Evolutionary conservation across 2,888 invertebrate species (phyloP).

Genomic region (Magallana nippona): DNA sequence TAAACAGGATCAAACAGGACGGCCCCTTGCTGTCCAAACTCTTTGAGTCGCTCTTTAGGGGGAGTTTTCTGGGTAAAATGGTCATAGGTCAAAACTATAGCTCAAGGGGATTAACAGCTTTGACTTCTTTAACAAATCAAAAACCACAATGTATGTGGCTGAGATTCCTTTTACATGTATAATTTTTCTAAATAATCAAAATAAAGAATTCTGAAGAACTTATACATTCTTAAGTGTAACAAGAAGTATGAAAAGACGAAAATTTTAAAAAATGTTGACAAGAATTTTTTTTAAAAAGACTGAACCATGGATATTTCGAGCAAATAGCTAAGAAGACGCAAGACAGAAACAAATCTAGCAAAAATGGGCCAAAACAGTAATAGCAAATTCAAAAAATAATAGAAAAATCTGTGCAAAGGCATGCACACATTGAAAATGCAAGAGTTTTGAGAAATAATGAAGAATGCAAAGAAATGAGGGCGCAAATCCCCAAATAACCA

Average conservation of each 20-base stretch:
- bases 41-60: conserved; percentile 28
- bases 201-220: no score
- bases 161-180: no score
- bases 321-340: no score
- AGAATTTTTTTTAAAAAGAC: no score
- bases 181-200: no score
- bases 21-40: conserved; percentile 26
- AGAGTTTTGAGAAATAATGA: neutral
- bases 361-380: neutral
- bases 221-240: no score
- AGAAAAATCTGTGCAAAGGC: neutral
- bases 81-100: neutral
- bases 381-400: neutral
- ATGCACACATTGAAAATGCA: neutral
- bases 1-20: conserved; percentile 42
- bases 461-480: neutral
- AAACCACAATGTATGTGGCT: no score
- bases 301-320: no score
- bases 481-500: neutral
- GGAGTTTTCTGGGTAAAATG: conserved; percentile 36
- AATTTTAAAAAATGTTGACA: no score
- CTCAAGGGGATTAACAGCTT: neutral
- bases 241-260: no score
- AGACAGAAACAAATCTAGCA: neutral
- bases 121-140: no score